Conservation (phyloP, 2,797 vertebrate species). For the Sebastes vulpes region DNA sequence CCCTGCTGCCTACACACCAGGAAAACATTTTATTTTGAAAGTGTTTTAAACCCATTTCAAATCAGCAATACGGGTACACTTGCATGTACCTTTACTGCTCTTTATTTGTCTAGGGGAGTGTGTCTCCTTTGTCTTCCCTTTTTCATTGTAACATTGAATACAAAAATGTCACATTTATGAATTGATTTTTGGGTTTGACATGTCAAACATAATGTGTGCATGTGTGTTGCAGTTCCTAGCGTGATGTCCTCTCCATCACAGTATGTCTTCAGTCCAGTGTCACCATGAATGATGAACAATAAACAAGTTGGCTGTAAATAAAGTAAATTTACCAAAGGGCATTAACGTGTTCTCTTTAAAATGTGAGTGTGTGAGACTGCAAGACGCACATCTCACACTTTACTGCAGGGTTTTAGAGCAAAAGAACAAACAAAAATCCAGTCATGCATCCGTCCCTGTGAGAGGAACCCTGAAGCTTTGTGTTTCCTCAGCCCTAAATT, state of each 20-base stretch:
- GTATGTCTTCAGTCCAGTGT: conserved; percentile 24
- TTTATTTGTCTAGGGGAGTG: rapidly evolving
- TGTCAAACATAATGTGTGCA: too few species aligned
- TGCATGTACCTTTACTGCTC: background rate
- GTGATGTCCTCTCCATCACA: background rate
- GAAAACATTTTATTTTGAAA: background rate
- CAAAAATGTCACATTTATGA: background rate
- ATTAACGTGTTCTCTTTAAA: background rate
- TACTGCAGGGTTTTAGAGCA: conserved; percentile 46
- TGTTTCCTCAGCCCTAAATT: conserved; percentile 62
- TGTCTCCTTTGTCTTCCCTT: too few species aligned
- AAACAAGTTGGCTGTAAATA: conserved; percentile 53
- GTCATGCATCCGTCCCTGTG: conserved; percentile 53
- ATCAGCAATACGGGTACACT: background rate
- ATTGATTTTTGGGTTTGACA: too few species aligned
- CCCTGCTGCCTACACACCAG: conserved; percentile 66
- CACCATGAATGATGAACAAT: conserved; percentile 47
- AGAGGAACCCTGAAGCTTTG: conserved; percentile 55
- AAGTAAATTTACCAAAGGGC: conserved; percentile 34
- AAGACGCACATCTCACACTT: conserved; percentile 3
- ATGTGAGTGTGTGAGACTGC: background rate
- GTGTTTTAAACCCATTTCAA: background rate
- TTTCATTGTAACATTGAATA: background rate
- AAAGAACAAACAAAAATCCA: conserved; percentile 57
- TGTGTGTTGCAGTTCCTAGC: background rate